These are phyloP conservation scores for Spodoptera picta DNA, from an alignment of 2,888 invertebrate species.

Conservation along the genomic window DNA sequence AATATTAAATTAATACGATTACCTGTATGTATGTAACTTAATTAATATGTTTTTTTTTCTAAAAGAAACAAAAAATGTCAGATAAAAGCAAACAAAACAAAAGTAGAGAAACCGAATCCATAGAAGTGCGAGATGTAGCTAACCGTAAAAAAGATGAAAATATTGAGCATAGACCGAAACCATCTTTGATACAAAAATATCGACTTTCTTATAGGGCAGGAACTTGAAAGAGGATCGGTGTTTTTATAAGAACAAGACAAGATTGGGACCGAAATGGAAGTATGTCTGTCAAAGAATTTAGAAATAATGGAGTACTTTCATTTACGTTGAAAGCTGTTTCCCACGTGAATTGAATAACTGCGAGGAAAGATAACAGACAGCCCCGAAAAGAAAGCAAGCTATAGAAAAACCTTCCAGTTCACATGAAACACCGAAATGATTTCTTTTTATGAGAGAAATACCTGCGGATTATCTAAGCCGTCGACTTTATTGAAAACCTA, in stretches of 20 bases:
- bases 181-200: background rate
- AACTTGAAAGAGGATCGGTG: conserved; percentile 1
- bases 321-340: conserved; percentile 22
- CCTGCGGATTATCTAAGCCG: background rate
- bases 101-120: no score
- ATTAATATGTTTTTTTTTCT: no score
- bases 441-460: conserved; percentile 2
- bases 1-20: no score
- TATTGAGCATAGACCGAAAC: conserved; percentile 1
- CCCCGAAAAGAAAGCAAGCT: conserved; percentile 24
- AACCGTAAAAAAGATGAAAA: background rate
- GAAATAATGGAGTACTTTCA: conserved; percentile 19
- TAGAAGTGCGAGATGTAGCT: no score
- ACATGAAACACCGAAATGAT: conserved; percentile 9
- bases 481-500: background rate
- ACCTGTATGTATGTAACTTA: background rate
- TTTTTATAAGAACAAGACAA: conserved; percentile 5
- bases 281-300: conserved; percentile 26
- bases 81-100: no score
- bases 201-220: background rate
- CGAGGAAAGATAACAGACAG: conserved; percentile 24
- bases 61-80: no score
- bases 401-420: conserved; percentile 11
- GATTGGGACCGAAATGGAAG: conserved; percentile 17
- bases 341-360: conserved; percentile 36